Evolutionary conservation across 92 coral and sea anemone species (phyloP).

Genomic region (Paramuricea clavata): DNA sequence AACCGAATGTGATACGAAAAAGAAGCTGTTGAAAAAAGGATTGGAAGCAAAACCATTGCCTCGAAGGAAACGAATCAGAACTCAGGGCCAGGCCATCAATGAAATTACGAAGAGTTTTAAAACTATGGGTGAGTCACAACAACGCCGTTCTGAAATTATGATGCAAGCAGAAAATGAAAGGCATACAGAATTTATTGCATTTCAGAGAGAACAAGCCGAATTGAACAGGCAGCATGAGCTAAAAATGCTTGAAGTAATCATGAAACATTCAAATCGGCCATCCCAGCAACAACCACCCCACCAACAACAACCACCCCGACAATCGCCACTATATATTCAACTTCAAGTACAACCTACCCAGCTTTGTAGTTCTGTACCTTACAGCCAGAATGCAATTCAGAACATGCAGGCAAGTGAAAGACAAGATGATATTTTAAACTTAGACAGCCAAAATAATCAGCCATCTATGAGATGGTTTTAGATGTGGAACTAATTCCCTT

Average conservation of each 20-base stretch:
- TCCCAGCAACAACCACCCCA: too few relatives aligned
- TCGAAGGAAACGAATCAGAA: conserved; percentile 52
- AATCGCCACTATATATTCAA: too few relatives aligned
- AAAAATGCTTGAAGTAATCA: conserved; percentile 49
- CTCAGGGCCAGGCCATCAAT: conserved; percentile 60
- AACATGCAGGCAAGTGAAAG: too few relatives aligned
- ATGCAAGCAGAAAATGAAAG: conserved; percentile 62
- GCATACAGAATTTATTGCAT: conserved; percentile 53
- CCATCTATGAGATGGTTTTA: too few relatives aligned
- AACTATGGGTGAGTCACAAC: conserved; percentile 49
- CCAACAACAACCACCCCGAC: too few relatives aligned
- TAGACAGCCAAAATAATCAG: too few relatives aligned
- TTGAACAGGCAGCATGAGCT: conserved; percentile 63
- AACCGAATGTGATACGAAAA: conserved; percentile 34
- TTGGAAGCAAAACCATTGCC: conserved; percentile 33
- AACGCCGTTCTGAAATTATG: conserved; percentile 44
- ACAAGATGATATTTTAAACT: too few relatives aligned
- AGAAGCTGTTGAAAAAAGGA: not conserved
- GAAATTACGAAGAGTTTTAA: conserved; percentile 61
- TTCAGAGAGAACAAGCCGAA: conserved; percentile 65
- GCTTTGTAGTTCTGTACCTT: too few relatives aligned
- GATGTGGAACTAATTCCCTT: too few relatives aligned
- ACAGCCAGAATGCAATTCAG: too few relatives aligned
- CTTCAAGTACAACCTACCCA: too few relatives aligned
- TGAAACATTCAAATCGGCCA: conserved; percentile 28